A percentile compares a stretch with the other conserved stretches of the same genome.
Evolutionary conservation across 2,888 invertebrate genomes (phyloP).

Genomic region (Entomobrya proxima): DNA sequence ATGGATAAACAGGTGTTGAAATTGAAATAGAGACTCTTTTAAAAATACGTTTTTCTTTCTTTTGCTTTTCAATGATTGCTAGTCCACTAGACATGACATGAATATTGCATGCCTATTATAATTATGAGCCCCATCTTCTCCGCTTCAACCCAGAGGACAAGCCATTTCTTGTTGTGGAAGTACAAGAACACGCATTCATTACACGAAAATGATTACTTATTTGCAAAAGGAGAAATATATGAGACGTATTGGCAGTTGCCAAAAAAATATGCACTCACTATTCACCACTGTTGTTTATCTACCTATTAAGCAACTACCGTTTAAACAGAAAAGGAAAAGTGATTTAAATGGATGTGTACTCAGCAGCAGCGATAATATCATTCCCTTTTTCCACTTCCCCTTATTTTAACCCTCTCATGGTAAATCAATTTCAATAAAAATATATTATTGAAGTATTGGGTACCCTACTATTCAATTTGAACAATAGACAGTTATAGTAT

Average conservation of each 20-base stretch:
- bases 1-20: neutral
- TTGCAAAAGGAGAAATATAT: neutral
- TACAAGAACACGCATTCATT: constrained; percentile 7
- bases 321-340: constrained; percentile 11
- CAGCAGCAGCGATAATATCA: neutral
- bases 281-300: neutral
- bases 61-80: neutral
- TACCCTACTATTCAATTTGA: too few relatives aligned
- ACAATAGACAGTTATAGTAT: too few relatives aligned
- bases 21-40: neutral
- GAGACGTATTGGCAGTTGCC: neutral
- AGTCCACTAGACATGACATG: constrained; percentile 34
- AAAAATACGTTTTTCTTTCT: neutral
- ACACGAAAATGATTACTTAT: neutral
- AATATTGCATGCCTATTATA: constrained; percentile 31
- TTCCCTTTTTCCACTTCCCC: neutral
- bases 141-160: neutral
- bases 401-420: neutral
- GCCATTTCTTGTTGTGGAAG: constrained; percentile 44
- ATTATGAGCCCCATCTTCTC: neutral
- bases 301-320: neutral
- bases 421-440: neutral
- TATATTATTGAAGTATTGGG: too few relatives aligned
- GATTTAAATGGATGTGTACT: constrained; percentile 9
- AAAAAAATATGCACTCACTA: neutral